These are phyloP conservation scores for Ricordea florida DNA, from an alignment of 92 coral and sea anemone genomes.

Conservation along the genomic window DNA sequence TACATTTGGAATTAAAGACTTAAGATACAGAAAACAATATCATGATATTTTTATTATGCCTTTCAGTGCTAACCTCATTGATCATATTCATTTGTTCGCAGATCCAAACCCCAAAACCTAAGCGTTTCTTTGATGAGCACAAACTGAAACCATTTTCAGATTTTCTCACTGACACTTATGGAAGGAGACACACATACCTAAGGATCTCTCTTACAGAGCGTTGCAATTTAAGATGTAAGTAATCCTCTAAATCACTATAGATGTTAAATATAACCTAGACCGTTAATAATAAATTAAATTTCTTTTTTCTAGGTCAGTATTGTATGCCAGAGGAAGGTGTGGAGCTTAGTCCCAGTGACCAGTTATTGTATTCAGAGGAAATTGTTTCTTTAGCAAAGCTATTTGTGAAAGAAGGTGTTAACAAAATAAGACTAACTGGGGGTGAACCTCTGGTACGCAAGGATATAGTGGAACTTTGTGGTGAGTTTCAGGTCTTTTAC, in stretches of 20 bases:
- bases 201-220: conserved; percentile 95
- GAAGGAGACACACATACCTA: conserved; percentile 86
- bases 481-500: conserved; percentile 40
- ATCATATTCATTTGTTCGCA: neutral
- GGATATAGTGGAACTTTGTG: conserved; percentile 90
- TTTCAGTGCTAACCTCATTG: too few species aligned
- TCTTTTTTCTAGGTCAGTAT: conserved; percentile 78
- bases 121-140: conserved; percentile 35
- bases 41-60: too few species aligned
- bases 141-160: conserved; percentile 81
- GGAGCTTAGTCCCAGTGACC: conserved; percentile 69
- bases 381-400: conserved; percentile 73
- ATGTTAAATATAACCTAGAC: neutral
- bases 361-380: conserved; percentile 78
- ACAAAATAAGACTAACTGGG: conserved; percentile 92
- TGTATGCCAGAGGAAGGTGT: conserved; percentile 99
- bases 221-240: conserved; percentile 98
- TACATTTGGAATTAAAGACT: too few species aligned
- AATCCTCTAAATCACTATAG: neutral
- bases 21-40: too few species aligned
- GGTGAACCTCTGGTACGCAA: conserved; percentile 95
- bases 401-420: conserved; percentile 93
- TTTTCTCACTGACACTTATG: conserved; percentile 87
- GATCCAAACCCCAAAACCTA: conserved; percentile 2
- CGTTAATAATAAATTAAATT: neutral